Conservation (phyloP, 2,113 vertebrate species). For the Recurvirostra avosetta region DNA sequence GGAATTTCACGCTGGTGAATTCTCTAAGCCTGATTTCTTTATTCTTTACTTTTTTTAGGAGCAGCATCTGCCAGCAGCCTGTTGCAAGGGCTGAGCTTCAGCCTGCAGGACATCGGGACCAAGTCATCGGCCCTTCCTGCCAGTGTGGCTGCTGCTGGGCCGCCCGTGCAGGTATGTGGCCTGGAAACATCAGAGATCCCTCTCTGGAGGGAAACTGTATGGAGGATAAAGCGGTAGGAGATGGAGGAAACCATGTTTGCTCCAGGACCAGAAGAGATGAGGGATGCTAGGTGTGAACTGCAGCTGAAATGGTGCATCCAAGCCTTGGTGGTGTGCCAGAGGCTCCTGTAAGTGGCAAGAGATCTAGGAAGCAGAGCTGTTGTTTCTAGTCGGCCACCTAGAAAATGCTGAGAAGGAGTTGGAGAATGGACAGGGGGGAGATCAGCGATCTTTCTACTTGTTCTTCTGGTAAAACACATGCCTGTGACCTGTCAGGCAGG, state of each 20-base stretch:
- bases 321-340: not conserved
- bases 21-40: not conserved
- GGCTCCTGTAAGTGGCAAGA: accelerated
- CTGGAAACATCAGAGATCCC: accelerated
- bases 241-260: not conserved
- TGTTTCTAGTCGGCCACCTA: too few relatives aligned
- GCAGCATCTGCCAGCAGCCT: conserved; percentile 93
- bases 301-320: not conserved
- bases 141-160: conserved; percentile 42
- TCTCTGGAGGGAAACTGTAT: not conserved
- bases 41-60: conserved; percentile 36
- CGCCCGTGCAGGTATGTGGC: conserved; percentile 71
- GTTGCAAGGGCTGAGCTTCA: conserved; percentile 96
- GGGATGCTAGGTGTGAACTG: not conserved
- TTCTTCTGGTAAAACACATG: not conserved
- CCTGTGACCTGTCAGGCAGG: accelerated
- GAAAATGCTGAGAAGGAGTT: not conserved
- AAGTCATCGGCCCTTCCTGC: conserved; percentile 82
- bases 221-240: not conserved
- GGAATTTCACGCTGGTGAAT: not conserved
- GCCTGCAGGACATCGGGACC: conserved; percentile 92
- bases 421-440: not conserved
- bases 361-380: not conserved
- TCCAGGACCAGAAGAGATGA: not conserved
- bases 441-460: accelerated